Percentiles rank a stretch among this genome's conserved stretches.
Evolutionary conservation across 2,888 invertebrate genomes (phyloP).

Genomic region (Noctua pronuba): DNA sequence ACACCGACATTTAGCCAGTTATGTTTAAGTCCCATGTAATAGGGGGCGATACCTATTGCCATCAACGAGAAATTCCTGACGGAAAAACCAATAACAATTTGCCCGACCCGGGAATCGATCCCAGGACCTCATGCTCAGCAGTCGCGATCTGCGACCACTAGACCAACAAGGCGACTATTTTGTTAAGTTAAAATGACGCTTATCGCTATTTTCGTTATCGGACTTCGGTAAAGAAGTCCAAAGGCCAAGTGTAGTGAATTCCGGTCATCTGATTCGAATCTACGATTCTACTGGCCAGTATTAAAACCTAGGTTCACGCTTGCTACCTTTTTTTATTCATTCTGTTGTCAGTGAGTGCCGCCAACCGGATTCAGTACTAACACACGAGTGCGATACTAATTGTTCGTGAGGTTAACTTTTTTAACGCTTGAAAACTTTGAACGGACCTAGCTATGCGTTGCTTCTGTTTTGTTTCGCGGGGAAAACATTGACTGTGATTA

Average conservation of each 20-base stretch:
- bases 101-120: too few species aligned
- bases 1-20: too few species aligned
- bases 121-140: too few species aligned
- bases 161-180: too few species aligned
- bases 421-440: slow-evolving; percentile 34
- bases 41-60: too few species aligned
- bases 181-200: not conserved
- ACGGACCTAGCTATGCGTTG: not conserved
- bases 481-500: not conserved
- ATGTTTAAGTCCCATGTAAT: too few species aligned
- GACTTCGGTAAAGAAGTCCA: slow-evolving; percentile 1
- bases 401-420: slow-evolving; percentile 59
- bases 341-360: slow-evolving; percentile 49
- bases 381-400: slow-evolving; percentile 62
- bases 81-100: too few species aligned
- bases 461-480: not conserved
- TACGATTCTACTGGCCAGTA: slow-evolving; percentile 4
- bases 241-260: slow-evolving; percentile 12
- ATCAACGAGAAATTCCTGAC: too few species aligned
- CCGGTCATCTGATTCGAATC: slow-evolving; percentile 1
- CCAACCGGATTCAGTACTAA: slow-evolving; percentile 65
- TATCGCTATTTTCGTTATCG: slow-evolving; percentile 14
- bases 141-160: too few species aligned
- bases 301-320: slow-evolving; percentile 25
- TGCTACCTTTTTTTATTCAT: slow-evolving; percentile 42